Percentiles rank a stretch among this genome's conserved stretches.
These are phyloP conservation scores for Acromyrmex heyeri DNA, from an alignment of 1,140 invertebrate genomes.

Conservation along the genomic window DNA sequence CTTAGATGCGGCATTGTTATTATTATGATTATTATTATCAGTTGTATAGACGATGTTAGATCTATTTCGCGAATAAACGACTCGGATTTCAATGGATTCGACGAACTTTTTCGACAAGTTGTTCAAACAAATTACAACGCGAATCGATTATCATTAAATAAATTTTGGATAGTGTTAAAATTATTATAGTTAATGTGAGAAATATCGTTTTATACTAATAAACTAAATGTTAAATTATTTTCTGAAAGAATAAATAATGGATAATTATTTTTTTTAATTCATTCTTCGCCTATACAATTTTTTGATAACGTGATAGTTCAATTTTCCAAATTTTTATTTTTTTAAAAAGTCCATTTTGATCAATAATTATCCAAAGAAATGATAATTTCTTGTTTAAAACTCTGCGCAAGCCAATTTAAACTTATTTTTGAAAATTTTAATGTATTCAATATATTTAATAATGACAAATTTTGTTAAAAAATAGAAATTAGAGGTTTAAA, in stretches of 20 bases:
- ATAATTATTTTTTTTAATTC: background rate
- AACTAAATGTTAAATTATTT: background rate
- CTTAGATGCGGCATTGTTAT: conserved; percentile 46
- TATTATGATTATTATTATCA: conserved; percentile 52
- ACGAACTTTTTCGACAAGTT: background rate
- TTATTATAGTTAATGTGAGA: background rate
- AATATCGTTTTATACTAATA: background rate
- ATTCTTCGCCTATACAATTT: background rate
- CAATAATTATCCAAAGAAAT: background rate
- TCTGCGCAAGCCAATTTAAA: background rate
- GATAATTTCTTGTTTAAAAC: background rate
- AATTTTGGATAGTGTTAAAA: background rate
- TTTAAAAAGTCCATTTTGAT: background rate
- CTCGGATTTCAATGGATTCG: background rate
- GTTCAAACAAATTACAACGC: background rate
- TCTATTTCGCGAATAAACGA: conserved; percentile 4
- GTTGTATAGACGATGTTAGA: conserved; percentile 15
- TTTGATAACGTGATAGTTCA: background rate
- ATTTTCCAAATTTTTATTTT: conserved; percentile 6
- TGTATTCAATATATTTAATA: background rate
- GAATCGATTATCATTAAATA: background rate
- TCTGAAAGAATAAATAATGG: background rate
- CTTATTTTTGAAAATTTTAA: background rate
- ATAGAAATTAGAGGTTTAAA: background rate
- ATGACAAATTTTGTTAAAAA: background rate